Base-by-base conservation (phyloP, 2,113 vertebrate species). In the Notarius lentiginosus region DNA sequence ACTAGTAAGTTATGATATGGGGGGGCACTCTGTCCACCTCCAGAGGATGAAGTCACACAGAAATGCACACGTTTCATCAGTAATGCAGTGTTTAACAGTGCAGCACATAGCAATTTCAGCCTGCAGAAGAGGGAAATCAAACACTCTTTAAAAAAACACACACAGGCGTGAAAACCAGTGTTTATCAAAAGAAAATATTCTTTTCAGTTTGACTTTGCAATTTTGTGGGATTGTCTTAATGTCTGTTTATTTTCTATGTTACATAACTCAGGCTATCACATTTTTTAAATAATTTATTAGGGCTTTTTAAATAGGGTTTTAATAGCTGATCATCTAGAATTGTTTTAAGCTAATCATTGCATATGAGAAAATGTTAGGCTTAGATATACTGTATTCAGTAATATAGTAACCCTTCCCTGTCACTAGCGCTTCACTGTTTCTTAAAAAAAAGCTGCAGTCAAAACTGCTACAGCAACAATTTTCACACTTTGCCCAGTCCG, bases 391-490 rank as follows among this genome's bases (percentile, higher is more conserved):
- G 27, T 17, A 27, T 55, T 30, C 60, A 22, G 79, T 80, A 22
- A 41, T 80, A 41, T 41, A 60, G 22, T 34, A 80, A 60, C 17
- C 5, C 55, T 60, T 60, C 27, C 30, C 27, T 60, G 30, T 34
- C 9, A 60, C 55, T 20, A 80, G 55, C 77, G 22, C 18, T 60
- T 80, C 55, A 4, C 27, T 80, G 17, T 80, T 55, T 77, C 24
- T 27, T 53, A 55, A 27, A 76, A 70, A 12, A 60, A 41, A 34
- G 4, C 53, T 60, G 27, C 55, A 27, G 75, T 5, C 14, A 34
- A 80, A 80, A 41, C 30, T 60, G 79, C 79, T 80, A 80, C 17
- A 58, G 77, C 55, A 79, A 60, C 79, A 60, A 60, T 60, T 58
- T 58, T 79, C 27, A 20, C 55, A 79, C 15, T 34, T 58, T 60